Percentiles rank a stretch among this genome's conserved stretches.
Evolutionary conservation across 1,140 invertebrate species (phyloP).

Genomic region (Gonioctena quinquepunctata): DNA sequence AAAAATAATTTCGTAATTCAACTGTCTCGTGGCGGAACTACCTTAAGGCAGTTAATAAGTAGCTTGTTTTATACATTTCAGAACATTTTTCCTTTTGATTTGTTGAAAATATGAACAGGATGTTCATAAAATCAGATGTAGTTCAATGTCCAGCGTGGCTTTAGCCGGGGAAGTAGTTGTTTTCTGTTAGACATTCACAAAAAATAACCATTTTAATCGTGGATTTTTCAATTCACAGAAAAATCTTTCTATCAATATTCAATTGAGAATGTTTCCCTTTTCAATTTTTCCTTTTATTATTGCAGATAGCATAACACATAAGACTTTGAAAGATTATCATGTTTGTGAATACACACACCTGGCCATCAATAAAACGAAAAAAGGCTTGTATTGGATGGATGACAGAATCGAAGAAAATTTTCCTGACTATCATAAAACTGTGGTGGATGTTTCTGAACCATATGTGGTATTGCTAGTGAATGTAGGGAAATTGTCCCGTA

Average conservation of each 20-base stretch:
- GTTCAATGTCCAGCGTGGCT: no score
- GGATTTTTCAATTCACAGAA: no score
- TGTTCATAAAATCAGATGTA: no score
- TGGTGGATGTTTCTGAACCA: slow-evolving; percentile 61
- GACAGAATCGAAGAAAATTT: slow-evolving; percentile 62
- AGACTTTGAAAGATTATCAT: slow-evolving; percentile 14
- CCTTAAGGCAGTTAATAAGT: no score
- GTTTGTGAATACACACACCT: slow-evolving; percentile 63
- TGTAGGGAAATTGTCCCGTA: slow-evolving; percentile 59
- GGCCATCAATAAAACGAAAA: slow-evolving; percentile 58
- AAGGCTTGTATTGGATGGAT: slow-evolving; percentile 58
- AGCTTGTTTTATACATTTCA: not conserved
- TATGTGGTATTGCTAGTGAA: slow-evolving; percentile 66
- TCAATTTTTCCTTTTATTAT: not conserved
- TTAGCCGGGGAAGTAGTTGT: no score
- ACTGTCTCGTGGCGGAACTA: no score
- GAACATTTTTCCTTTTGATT: not conserved
- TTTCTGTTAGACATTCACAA: no score
- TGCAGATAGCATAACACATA: slow-evolving; percentile 10
- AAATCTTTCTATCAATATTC: no score
- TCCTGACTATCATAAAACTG: slow-evolving; percentile 66
- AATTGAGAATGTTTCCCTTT: no score
- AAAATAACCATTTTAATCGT: no score
- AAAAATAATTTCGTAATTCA: no score
- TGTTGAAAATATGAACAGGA: no score